phyloP scores from a whole-genome alignment of 2,888 invertebrate species.

The Lymantria monacha region DNA sequence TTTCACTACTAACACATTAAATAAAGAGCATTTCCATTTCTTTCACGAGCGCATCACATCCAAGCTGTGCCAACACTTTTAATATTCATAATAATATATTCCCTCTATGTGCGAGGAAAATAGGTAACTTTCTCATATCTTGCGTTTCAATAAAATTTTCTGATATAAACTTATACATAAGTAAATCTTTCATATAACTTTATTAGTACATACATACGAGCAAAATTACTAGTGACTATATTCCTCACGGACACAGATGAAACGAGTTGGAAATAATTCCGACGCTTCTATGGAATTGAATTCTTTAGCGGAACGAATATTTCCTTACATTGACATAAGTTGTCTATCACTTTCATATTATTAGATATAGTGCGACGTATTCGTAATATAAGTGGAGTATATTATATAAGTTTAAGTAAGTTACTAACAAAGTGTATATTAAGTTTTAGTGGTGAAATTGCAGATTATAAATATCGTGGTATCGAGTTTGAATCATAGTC shows the following conservation, averaged over 20 bases:
- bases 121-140: background rate
- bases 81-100: slow-evolving; percentile 39
- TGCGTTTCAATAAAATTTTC: slow-evolving; percentile 32
- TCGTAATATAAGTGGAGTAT: slow-evolving; percentile 14
- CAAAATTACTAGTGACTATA: background rate
- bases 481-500: too few relatives aligned
- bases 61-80: slow-evolving; percentile 23
- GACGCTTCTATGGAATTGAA: slow-evolving; percentile 43
- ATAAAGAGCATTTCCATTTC: slow-evolving; percentile 31
- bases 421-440: too few relatives aligned
- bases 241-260: background rate
- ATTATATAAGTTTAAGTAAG: background rate
- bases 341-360: slow-evolving; percentile 42
- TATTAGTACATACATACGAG: slow-evolving; percentile 16
- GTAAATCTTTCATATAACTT: slow-evolving; percentile 25
- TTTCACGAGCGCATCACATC: slow-evolving; percentile 15
- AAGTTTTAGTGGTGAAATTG: too few relatives aligned
- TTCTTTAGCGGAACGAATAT: slow-evolving; percentile 40
- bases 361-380: slow-evolving; percentile 37
- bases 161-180: slow-evolving; percentile 21
- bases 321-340: slow-evolving; percentile 35
- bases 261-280: slow-evolving; percentile 24
- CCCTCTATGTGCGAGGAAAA: slow-evolving; percentile 24
- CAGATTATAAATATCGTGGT: too few relatives aligned
- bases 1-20: slow-evolving; percentile 56